phyloP scores from a whole-genome alignment of 2,113 vertebrate genomes.

The Scartelaos histophorus region DNA sequence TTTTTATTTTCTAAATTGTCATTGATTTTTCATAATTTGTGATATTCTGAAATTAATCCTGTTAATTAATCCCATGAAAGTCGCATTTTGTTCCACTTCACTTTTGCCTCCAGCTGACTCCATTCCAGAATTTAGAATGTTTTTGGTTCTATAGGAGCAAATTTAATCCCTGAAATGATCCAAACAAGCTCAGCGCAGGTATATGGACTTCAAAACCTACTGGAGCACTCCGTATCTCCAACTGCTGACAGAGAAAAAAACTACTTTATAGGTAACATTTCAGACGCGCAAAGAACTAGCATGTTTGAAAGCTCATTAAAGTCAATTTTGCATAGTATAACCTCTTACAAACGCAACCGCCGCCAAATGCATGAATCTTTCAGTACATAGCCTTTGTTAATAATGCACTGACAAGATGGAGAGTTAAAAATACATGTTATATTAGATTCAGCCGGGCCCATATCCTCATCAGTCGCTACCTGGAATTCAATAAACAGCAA shows the following conservation, averaged over 20 bases:
- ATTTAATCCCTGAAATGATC: neutral
- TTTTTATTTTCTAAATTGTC: too few species aligned
- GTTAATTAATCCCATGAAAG: too few species aligned
- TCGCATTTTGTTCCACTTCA: too few species aligned
- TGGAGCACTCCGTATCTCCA: neutral
- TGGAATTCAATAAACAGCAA: conserved; percentile 72
- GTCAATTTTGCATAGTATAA: neutral
- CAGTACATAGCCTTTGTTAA: conserved; percentile 29
- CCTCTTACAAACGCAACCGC: neutral
- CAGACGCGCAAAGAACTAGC: neutral
- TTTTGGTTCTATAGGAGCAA: too few species aligned
- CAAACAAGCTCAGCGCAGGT: neutral
- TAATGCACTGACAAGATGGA: conserved; percentile 38
- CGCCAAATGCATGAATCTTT: conserved; percentile 31
- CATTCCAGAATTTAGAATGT: too few species aligned
- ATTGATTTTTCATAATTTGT: too few species aligned
- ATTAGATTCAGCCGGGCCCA: conserved; percentile 52
- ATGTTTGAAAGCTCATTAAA: neutral
- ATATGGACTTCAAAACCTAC: neutral
- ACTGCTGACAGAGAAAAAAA: neutral
- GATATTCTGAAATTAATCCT: too few species aligned
- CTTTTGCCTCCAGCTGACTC: too few species aligned
- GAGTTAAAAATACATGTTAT: conserved; percentile 37
- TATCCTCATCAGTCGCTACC: conserved; percentile 53
- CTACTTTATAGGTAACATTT: neutral